Base-by-base conservation (phyloP, 2,113 vertebrate genomes). In the Tetrax tetrax region DNA sequence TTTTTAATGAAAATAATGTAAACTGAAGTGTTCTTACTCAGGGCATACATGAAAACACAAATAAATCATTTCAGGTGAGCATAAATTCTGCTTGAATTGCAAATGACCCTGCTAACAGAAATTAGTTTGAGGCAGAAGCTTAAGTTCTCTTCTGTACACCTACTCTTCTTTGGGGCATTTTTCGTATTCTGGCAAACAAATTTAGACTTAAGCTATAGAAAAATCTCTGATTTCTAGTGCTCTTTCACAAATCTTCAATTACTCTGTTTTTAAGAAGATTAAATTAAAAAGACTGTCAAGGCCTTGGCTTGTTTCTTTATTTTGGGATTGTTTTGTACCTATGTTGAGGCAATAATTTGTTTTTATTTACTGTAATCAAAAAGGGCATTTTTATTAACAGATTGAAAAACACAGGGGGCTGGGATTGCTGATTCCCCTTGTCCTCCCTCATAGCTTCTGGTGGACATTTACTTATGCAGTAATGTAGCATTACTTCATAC, bases 1-100 rank as follows among this genome's bases (percentile, higher is more conserved):
- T 85, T 94, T 90, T 68, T 90, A 97, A 94, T 76, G 35, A 85
- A n/a, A 75, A 78, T 95, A 96, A 97, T 64, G 43, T 47, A 85
- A 96, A 83, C 54, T 83, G 94, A 94, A 97, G 72, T 80, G 51
- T 89, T 95, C 31, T 61, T 72, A 70, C 79, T 95, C 48, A 65
- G 48, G 61, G 61, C 70, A 87, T 56, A 81, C 8, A 89, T 19
- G 33, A 60, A 78, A 88, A 96, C 66, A 88, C 83, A 81, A 78
- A 95, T 56, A 96, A 95, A 97, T 91, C 80, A 59, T 79, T 96
- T 79, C 56, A 89, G 84, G 80, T 91, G 86, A 80, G 51, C 53
- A 71, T 72, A 90, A 81, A 69, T 88, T 87, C 95, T 92, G 74
- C 76, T 60, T 87, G 51, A 81, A 89, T 81, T 77, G 35, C 64